Evolutionary conservation across 2,797 vertebrate genomes (phyloP).

Genomic region (Tolypeutes matacus): DNA sequence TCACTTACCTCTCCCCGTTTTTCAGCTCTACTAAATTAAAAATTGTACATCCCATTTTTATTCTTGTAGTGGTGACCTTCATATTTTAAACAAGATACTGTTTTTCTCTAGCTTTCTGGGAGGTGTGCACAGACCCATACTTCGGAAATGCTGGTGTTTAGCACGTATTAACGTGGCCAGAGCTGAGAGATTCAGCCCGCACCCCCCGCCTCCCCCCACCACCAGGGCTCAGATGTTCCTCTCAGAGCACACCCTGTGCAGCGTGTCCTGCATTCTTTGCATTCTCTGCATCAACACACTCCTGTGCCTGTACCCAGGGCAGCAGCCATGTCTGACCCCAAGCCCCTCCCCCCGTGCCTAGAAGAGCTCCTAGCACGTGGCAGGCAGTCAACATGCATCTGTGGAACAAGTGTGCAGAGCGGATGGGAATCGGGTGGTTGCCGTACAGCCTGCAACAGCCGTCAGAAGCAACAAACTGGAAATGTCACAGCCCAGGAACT

Average conservation of each 20-base stretch:
- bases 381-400: background rate
- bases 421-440: background rate
- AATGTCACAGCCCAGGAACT: background rate
- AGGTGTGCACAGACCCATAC: background rate
- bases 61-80: background rate
- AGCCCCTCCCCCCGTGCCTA: too few species aligned
- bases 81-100: background rate
- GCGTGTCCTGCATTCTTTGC: too few species aligned
- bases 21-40: background rate
- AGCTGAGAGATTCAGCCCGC: too few species aligned
- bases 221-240: too few species aligned
- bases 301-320: too few species aligned
- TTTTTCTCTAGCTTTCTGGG: background rate
- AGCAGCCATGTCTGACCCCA: too few species aligned
- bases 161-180: too few species aligned
- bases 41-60: background rate
- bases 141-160: too few species aligned
- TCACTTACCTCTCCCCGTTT: background rate
- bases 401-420: background rate
- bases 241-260: too few species aligned
- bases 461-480: background rate
- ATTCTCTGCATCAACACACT: too few species aligned
- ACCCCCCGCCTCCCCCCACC: too few species aligned
- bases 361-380: background rate
- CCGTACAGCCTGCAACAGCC: background rate